phyloP scores from a whole-genome alignment of 2,888 invertebrate species.

The Oligia fasciuncula region DNA sequence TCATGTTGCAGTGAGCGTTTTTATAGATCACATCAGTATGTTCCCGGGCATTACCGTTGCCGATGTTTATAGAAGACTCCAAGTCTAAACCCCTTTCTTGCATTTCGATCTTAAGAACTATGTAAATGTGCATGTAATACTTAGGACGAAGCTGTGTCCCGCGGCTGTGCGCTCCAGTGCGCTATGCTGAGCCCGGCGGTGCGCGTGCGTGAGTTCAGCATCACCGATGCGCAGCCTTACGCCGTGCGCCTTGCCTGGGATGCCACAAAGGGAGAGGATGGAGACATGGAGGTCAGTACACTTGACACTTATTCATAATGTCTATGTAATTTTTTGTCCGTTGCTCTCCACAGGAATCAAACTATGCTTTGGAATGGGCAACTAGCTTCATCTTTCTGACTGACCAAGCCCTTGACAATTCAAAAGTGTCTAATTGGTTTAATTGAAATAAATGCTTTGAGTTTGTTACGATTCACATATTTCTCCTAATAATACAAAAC shows the following conservation, averaged over 20 bases:
- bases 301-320: neutral
- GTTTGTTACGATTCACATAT: neutral
- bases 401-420: neutral
- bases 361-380: neutral
- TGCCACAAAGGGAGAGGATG: slow-evolving; percentile 91
- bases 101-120: neutral
- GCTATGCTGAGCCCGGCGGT: slow-evolving; percentile 99
- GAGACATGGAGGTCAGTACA: slow-evolving; percentile 94
- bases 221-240: slow-evolving; percentile 98
- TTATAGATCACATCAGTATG: neutral
- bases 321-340: neutral
- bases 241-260: slow-evolving; percentile 96
- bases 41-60: neutral
- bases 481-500: neutral
- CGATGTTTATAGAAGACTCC: neutral
- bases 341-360: neutral
- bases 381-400: no score
- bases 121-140: slow-evolving; percentile 3
- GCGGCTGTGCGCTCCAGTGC: slow-evolving; percentile 98
- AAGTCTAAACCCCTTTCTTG: neutral
- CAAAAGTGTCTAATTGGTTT: neutral
- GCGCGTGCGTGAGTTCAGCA: slow-evolving; percentile 98
- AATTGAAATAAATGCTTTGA: neutral
- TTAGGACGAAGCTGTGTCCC: slow-evolving; percentile 97
- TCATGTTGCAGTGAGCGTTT: neutral